A percentile compares a stretch with the other conserved stretches of the same genome.
These are phyloP conservation scores for Podocnemis expansa DNA, from an alignment of 2,113 vertebrate species.

Conservation along the genomic window DNA sequence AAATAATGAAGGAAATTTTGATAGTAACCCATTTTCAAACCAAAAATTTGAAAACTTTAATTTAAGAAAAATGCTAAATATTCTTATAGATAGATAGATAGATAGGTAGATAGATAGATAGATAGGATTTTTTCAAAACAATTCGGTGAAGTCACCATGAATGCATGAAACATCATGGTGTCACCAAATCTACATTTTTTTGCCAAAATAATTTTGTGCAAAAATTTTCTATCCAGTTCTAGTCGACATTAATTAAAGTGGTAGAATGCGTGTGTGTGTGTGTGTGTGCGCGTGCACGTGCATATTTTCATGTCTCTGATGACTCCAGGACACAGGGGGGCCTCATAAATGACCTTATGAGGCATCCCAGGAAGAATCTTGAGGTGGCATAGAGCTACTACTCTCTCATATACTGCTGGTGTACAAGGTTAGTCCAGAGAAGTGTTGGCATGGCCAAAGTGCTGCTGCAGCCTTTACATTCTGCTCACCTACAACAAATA, in stretches of 20 bases:
- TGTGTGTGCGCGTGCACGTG: no score
- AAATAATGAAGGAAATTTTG: not conserved
- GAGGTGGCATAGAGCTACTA: not conserved
- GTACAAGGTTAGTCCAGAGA: not conserved
- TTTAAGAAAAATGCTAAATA: not conserved
- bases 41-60: not conserved
- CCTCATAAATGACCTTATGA: not conserved
- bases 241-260: not conserved
- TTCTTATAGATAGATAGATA: not conserved
- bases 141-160: not conserved
- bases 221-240: not conserved
- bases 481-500: fast-evolving
- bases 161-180: not conserved
- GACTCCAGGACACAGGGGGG: not conserved
- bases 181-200: not conserved
- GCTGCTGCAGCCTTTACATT: not conserved
- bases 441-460: not conserved
- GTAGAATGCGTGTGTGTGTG: not conserved
- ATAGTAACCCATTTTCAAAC: not conserved
- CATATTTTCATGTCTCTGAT: no score
- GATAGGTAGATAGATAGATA: no score
- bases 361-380: not conserved
- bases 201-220: not conserved
- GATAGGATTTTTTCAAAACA: not conserved
- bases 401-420: not conserved